Base-by-base conservation (phyloP, 2,113 vertebrate species). In the Raja brachyura region DNA sequence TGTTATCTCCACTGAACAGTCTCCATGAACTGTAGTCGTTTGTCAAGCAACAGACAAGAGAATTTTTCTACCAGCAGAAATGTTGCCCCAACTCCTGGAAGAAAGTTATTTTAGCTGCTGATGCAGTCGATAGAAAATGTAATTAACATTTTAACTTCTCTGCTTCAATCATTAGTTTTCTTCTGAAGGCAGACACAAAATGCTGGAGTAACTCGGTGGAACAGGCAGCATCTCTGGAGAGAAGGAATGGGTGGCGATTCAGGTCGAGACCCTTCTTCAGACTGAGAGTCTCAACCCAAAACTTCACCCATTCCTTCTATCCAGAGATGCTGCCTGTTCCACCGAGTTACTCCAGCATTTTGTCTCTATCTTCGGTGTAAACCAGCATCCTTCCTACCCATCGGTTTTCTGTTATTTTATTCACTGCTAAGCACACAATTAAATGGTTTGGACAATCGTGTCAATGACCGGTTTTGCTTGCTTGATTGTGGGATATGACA, bases 1-100 rank as follows among this genome's bases (percentile, higher is more conserved):
- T n/a, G 66, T 68, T 85, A 59, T 85, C 54, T 61, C 25, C 81
- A 59, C 81, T 59, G 56, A 85, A 85, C 54, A 85, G 81, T 85
- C 22, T 85, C 10, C 81, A 85, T 48, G 81, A 83, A 85, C 54
- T n/a, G 13, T 61, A 11, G 81, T 61, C 54, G 59, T 85, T 85
- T 59, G 20, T 85, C 54, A 61, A 59, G 22, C 8, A n/a, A 3
- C 79, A 56, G 48, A 25, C 48, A 59, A 59, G 48, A 18, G 54
- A 28, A 25, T n/a, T 59, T 28, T 56, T 85, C 28, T 85, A 28
- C 54, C 22, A 25, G 28, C 25, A 59, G 81, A 28, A 61, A 85
- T 59, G 25, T n/a, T 28, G 59, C 22, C 28, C 56, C 59, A 85
- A 28, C 54, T 28, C 25, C 54, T 85, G 48, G 22, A 28, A 25